These are phyloP conservation scores for Sarcophilus harrisii DNA, from an alignment of 2,797 vertebrate genomes.

Conservation along the genomic window DNA sequence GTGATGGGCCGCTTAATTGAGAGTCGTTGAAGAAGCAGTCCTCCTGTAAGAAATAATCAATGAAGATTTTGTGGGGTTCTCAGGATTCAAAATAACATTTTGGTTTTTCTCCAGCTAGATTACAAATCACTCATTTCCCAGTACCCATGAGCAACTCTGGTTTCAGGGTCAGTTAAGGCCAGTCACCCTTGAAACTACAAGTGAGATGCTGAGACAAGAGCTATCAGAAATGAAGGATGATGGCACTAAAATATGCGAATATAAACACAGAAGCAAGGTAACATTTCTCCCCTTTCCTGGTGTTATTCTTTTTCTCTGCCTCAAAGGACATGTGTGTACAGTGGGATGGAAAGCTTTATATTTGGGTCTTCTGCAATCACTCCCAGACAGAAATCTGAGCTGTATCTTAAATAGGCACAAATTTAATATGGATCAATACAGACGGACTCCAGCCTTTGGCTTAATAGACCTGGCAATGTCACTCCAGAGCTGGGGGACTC, in stretches of 20 bases:
- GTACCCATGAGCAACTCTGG: accelerated
- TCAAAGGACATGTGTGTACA: background rate
- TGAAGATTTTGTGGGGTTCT: background rate
- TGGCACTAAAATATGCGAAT: background rate
- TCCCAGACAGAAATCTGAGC: background rate
- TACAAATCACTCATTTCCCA: background rate
- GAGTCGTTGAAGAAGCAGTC: accelerated
- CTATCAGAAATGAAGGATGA: background rate
- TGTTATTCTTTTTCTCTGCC: background rate
- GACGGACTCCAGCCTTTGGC: background rate
- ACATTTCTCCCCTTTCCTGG: background rate
- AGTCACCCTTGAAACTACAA: background rate
- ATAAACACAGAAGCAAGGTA: background rate
- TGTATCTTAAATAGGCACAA: slow-evolving; percentile 38
- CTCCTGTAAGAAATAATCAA: background rate
- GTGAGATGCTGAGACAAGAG: background rate
- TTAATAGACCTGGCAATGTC: slow-evolving; percentile 30
- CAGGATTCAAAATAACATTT: background rate
- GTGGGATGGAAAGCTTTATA: background rate
- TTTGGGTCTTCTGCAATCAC: slow-evolving; percentile 50
- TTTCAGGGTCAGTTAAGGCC: slow-evolving; percentile 8
- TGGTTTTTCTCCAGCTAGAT: background rate
- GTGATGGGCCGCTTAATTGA: background rate
- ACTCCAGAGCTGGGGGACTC: slow-evolving; percentile 46
- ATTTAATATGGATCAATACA: slow-evolving; percentile 60